Percentiles rank a stretch among this genome's conserved stretches.
phyloP scores from a whole-genome alignment of 2,797 vertebrate genomes.

The Zalophus californianus region DNA sequence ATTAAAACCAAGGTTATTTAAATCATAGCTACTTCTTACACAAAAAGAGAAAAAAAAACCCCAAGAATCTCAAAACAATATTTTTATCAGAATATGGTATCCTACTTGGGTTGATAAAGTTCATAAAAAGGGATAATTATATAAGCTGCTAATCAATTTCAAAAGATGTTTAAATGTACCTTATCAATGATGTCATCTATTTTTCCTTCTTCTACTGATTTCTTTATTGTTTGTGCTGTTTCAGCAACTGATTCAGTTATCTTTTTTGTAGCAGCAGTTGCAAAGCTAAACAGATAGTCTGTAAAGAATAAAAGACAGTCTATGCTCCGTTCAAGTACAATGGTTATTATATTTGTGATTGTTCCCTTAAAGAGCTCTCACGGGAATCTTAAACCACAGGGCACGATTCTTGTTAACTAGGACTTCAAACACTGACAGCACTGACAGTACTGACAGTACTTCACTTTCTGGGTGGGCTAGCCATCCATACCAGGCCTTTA shows the following conservation, averaged over 20 bases:
- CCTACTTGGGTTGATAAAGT: conserved; percentile 37
- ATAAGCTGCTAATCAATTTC: conserved; percentile 51
- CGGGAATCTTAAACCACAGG: background rate
- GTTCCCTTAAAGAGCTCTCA: conserved; percentile 6
- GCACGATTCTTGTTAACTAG: background rate
- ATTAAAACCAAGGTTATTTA: conserved; percentile 56
- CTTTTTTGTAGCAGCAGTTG: conserved; percentile 96
- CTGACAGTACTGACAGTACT: background rate
- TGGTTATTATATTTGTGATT: background rate
- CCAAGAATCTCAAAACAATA: conserved; percentile 41
- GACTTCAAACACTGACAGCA: background rate
- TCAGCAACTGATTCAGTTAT: conserved; percentile 95
- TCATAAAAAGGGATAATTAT: background rate
- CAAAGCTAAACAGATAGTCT: conserved; percentile 96
- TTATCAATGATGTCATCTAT: conserved; percentile 98
- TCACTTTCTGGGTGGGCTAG: background rate
- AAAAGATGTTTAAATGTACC: conserved; percentile 84
- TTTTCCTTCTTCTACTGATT: conserved; percentile 97
- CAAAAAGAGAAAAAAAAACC: background rate
- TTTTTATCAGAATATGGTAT: conserved; percentile 27
- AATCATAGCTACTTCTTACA: conserved; percentile 12
- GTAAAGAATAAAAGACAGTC: conserved; percentile 71
- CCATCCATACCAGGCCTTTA: background rate
- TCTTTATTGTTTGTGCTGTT: conserved; percentile 98
- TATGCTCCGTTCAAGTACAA: background rate